Evolutionary conservation across 2,888 invertebrate species (phyloP), one percentile per base, ranked within the genome.

Genomic region (Sturmia bella): DNA sequence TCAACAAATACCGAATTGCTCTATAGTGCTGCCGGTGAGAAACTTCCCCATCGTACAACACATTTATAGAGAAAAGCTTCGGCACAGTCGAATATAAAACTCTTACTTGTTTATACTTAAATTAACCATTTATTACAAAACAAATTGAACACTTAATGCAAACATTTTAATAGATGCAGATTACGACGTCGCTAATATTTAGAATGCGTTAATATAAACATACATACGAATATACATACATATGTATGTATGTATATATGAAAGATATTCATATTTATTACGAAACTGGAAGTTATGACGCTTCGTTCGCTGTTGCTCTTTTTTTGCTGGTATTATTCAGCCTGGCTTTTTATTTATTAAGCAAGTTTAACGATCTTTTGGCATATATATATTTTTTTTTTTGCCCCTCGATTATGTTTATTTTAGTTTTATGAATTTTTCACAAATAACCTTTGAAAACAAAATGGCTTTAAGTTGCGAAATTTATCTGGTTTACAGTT

Each of bases 361-460:
- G 43, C 43, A 77, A 74, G 81, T 82, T 81, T 82, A 78, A 74
- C 70, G 77, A 64, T 74, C 78, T 82, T 82, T 82, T 82, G 82
- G 68, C 82, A 82, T 70, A 82, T 59, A 70, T n/a, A n/a, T n/a
- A n/a, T n/a, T 75, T 68, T 69, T 21, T 54, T 57, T 45, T 5
- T 15, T 45, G 5, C 21, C 24, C 13, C 17, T 24, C 17, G 19
- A n/a, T 37, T 37, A 11, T 57, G 9, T 41, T 41, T 39, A 15
- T 39, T 57, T 56, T 41, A n/a, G 50, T 52, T 37, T 48, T 13
- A 61, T 64, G 15, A 39, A 57, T 68, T 59, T 75, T 21, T 6
- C 37, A 41, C 2, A 21, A 48, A 37, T 61, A 32, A 17, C 17
- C 39, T 70, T 6, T 56, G 15, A 1, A 12, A 56, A 69, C 56